Percentiles rank a stretch among this genome's conserved stretches.
Evolutionary conservation across 2,888 invertebrate genomes (phyloP).

Genomic region (Lasioglossum malachurum): DNA sequence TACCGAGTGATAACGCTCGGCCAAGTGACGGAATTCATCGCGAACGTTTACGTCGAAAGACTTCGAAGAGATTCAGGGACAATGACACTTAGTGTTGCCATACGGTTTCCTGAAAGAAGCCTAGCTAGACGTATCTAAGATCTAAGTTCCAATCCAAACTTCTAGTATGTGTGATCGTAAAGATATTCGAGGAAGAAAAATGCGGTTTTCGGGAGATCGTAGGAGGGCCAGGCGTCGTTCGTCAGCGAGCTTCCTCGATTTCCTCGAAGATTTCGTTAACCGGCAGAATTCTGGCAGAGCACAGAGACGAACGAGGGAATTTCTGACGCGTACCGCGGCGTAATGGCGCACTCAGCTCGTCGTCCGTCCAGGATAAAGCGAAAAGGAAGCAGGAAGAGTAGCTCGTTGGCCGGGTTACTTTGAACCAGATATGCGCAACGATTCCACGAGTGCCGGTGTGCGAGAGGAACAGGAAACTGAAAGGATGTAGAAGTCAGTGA

Average conservation of each 20-base stretch:
- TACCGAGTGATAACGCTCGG: background rate
- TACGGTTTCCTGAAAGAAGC: no score
- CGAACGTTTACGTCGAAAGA: background rate
- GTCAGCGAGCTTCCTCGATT: background rate
- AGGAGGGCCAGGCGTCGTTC: background rate
- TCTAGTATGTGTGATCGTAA: background rate
- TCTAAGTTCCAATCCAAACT: no score
- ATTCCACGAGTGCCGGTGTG: slow-evolving; percentile 44
- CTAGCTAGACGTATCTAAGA: no score
- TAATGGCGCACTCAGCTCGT: slow-evolving; percentile 20
- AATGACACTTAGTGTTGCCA: background rate
- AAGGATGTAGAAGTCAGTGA: slow-evolving; percentile 75
- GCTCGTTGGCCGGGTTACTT: slow-evolving; percentile 60
- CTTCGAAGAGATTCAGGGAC: background rate
- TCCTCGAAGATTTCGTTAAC: background rate
- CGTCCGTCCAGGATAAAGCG: slow-evolving; percentile 31
- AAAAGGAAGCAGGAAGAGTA: slow-evolving; percentile 67
- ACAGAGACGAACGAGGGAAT: slow-evolving; percentile 5
- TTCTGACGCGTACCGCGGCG: slow-evolving; percentile 13
- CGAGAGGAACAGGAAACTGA: slow-evolving; percentile 61
- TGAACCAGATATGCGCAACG: slow-evolving; percentile 77
- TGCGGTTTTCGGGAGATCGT: background rate
- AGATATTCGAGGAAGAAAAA: background rate
- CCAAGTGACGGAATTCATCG: background rate
- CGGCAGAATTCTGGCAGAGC: background rate